A percentile compares a stretch with the other conserved stretches of the same genome.
phyloP scores from a whole-genome alignment of 2,888 invertebrate genomes.

The Pachymerium ferrugineum region DNA sequence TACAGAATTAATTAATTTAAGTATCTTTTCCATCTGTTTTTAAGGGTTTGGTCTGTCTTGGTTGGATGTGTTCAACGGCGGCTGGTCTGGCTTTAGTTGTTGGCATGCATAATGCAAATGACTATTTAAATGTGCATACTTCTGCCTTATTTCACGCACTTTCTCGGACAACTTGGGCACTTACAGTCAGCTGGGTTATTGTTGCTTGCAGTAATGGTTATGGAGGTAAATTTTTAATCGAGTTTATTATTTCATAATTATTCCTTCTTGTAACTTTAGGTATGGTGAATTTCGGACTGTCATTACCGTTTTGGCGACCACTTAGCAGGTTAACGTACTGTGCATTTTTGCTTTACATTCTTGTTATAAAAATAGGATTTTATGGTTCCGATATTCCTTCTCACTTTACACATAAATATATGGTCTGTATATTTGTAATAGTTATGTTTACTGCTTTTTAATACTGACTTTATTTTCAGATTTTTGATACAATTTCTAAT shows the following conservation, averaged over 20 bases:
- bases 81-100: background rate
- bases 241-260: background rate
- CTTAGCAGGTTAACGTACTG: background rate
- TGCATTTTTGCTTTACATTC: background rate
- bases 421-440: background rate
- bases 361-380: background rate
- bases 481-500: background rate
- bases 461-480: background rate
- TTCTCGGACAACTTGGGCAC: slow-evolving; percentile 51
- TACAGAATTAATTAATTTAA: background rate
- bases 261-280: background rate
- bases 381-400: background rate
- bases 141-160: slow-evolving; percentile 46
- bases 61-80: background rate
- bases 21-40: background rate
- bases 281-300: background rate
- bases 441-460: background rate
- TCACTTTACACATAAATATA: background rate
- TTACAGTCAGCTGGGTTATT: slow-evolving; percentile 53
- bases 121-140: background rate
- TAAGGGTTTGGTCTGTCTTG: background rate
- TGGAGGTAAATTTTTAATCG: slow-evolving; percentile 45
- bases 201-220: slow-evolving; percentile 52
- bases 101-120: background rate
- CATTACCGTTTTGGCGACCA: background rate